Percentiles rank a stretch among this genome's conserved stretches.
Evolutionary conservation across 2,113 vertebrate genomes (phyloP).

Genomic region (Megaceryle maxima): DNA sequence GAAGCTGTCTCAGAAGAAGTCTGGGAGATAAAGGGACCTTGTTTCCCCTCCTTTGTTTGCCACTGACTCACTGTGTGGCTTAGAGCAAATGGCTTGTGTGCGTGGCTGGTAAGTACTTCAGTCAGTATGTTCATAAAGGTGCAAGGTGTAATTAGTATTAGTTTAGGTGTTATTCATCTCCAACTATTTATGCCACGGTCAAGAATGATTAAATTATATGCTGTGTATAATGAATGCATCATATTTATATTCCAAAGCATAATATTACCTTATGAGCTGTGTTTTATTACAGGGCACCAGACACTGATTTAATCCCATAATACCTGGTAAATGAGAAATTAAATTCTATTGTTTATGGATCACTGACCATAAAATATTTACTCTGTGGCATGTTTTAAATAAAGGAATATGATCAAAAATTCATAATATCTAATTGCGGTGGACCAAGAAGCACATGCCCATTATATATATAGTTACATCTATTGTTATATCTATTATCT

Average conservation of each 20-base stretch:
- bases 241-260: not conserved
- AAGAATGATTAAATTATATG: not conserved
- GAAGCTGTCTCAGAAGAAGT: not conserved
- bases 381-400: not conserved
- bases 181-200: not conserved
- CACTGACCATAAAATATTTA: not conserved
- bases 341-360: not conserved
- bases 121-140: not conserved
- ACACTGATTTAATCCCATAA: not conserved
- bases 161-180: not conserved
- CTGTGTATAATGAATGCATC: not conserved
- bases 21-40: not conserved
- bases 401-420: not conserved
- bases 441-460: not conserved
- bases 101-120: not conserved
- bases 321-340: not conserved
- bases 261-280: not conserved
- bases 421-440: not conserved
- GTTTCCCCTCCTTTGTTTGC: conserved; percentile 40
- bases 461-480: not conserved
- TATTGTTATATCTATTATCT: not conserved
- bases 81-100: conserved; percentile 22
- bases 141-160: conserved; percentile 9
- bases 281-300: not conserved
- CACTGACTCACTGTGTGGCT: conserved; percentile 26